Base-by-base conservation (phyloP, 2,797 vertebrate species). In the Centroberyx gerrardi region DNA sequence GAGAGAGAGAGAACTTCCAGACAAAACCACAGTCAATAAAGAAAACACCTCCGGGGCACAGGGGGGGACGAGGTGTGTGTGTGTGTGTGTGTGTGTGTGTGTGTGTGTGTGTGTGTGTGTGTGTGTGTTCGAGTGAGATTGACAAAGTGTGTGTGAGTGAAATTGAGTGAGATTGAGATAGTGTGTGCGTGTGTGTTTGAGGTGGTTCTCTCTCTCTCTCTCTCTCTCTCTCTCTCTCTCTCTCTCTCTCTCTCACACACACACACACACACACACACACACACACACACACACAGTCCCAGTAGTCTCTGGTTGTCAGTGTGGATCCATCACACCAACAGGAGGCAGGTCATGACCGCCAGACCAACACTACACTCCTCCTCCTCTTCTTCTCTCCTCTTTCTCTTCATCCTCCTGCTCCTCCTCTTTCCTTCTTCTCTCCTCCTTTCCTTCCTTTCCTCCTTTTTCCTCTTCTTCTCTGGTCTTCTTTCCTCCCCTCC, bases 261-360 rank as follows among this genome's bases (percentile, higher is more conserved):
- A 44, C 59, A 49, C 72, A 74, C 63, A 73, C 56, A 67, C 46
- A 77, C 36, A 75, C 68, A 72, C 72, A 66, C 67, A 72, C 59
- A 63, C 67, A 75, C 55, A 54, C 18, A 54, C 67, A 72, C 61
- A 65, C 73, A 65, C 72, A 5, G 22, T 0, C 87, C 80, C 64
- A 67, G 85, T 65, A 77, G 88, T 76, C 77, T 80, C 15, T 75
- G 85, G 58, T 76, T 89, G 90, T 91, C 90, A 87, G 72, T 66
- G 78, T 83, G 88, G 79, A 90, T 92, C 80, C 72, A 82, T 92
- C 90, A 92, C 72, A 82, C 62, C 85, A 74, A 62, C 86, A 84
- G 86, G 78, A 81, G 77, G 76, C 82, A 83, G 73, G 73, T 63
- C 1, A 15, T 78, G 82, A 91, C 85, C 87, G 88, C 88, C 60